A percentile compares a stretch with the other conserved stretches of the same genome.
phyloP scores from a whole-genome alignment of 2,888 invertebrate species.

The Apodemia duryi region DNA sequence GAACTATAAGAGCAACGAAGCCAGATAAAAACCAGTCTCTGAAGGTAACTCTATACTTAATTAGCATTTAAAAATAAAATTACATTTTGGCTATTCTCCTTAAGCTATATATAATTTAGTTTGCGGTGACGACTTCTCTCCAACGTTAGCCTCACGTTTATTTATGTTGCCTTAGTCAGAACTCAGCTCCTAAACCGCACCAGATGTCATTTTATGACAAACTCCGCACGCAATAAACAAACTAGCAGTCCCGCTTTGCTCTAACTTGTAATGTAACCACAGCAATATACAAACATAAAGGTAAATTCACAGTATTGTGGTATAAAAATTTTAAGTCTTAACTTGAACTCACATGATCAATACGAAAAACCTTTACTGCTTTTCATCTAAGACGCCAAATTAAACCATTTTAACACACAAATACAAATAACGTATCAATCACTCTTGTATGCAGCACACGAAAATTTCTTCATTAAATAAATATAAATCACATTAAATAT shows the following conservation, averaged over 20 bases:
- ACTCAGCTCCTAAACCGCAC: slow-evolving; percentile 65
- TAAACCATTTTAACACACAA: slow-evolving; percentile 10
- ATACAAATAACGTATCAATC: not conserved
- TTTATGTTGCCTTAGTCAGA: slow-evolving; percentile 74
- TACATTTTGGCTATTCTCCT: slow-evolving; percentile 21
- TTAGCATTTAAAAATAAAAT: slow-evolving; percentile 20
- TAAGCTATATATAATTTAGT: slow-evolving; percentile 37
- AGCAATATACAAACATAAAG: not conserved
- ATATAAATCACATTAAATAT: slow-evolving; percentile 23
- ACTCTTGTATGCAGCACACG: slow-evolving; percentile 9
- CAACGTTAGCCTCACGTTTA: slow-evolving; percentile 62
- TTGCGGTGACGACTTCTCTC: slow-evolving; percentile 40
- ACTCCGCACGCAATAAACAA: slow-evolving; percentile 62
- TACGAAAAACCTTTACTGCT: not conserved
- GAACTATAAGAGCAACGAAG: not conserved
- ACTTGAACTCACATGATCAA: slow-evolving; percentile 8
- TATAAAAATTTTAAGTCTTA: not conserved
- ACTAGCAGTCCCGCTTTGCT: slow-evolving; percentile 39
- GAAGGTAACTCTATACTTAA: not conserved
- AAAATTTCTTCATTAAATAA: slow-evolving; percentile 19
- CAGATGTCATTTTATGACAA: slow-evolving; percentile 74
- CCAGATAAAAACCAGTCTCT: not conserved
- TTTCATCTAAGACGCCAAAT: slow-evolving; percentile 9
- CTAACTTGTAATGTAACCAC: slow-evolving; percentile 4
- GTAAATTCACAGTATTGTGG: not conserved